A percentile compares a stretch with the other conserved stretches of the same genome.
Evolutionary conservation across 2,888 invertebrate genomes (phyloP).

Genomic region (Plebejus melissa): DNA sequence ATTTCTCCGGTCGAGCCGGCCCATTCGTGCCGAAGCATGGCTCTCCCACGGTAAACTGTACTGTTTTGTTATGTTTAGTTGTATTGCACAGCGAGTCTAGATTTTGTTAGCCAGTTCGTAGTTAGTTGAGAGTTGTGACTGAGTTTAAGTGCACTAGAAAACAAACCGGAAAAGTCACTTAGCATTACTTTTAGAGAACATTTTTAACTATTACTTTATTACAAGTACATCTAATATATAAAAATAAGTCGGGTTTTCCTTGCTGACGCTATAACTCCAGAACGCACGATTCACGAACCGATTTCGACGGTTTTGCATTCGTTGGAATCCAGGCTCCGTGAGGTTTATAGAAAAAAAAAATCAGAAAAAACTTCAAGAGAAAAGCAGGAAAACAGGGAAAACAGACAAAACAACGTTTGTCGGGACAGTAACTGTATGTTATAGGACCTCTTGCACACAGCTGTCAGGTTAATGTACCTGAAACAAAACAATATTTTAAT

Average conservation of each 20-base stretch:
- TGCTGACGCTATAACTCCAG: no score
- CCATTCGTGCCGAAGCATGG: no score
- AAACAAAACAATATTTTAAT: conserved; percentile 29
- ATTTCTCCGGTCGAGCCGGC: no score
- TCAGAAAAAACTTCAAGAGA: no score
- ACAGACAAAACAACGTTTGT: no score
- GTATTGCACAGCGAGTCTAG: background rate
- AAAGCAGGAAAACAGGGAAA: no score
- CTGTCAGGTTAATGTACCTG: conserved; percentile 28
- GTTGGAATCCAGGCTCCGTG: no score
- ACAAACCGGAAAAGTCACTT: background rate
- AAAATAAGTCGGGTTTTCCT: no score
- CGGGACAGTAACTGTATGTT: no score
- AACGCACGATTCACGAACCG: no score
- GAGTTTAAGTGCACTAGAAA: background rate
- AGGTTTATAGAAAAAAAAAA: no score
- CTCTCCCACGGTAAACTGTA: background rate
- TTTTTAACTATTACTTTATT: background rate
- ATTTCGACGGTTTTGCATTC: no score
- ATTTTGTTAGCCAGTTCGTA: background rate
- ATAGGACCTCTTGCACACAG: background rate
- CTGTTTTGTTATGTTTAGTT: background rate
- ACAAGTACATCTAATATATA: background rate
- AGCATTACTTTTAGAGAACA: background rate
- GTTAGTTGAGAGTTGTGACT: background rate